Conservation (phyloP, 2,888 invertebrate genomes). For the Syrista parreyssii region DNA sequence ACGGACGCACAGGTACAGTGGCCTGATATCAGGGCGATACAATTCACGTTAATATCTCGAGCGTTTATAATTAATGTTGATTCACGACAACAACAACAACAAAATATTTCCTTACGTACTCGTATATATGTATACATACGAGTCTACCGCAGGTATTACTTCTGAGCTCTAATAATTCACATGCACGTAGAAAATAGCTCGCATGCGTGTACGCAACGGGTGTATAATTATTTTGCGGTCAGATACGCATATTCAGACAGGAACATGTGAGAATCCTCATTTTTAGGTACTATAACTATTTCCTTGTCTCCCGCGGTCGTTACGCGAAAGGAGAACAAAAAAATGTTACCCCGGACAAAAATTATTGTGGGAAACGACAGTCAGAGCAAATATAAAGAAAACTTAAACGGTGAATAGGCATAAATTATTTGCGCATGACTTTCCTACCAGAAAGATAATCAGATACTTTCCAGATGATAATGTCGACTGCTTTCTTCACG, state of each 20-base stretch:
- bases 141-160: slow-evolving; percentile 9
- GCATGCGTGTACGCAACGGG: not conserved
- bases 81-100: slow-evolving; percentile 15
- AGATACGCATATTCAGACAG: not conserved
- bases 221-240: not conserved
- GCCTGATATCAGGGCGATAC: slow-evolving; percentile 17
- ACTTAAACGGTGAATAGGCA: not conserved
- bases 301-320: not conserved
- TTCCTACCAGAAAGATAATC: not conserved
- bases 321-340: not conserved
- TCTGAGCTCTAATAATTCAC: slow-evolving; percentile 22
- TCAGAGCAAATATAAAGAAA: not conserved
- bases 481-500: not conserved
- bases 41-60: slow-evolving; percentile 12
- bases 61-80: slow-evolving; percentile 23
- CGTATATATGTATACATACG: not conserved
- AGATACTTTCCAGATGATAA: not conserved
- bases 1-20: slow-evolving; percentile 18
- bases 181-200: not conserved
- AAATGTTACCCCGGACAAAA: not conserved
- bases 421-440: not conserved
- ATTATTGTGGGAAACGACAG: too few species aligned
- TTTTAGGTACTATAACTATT: not conserved
- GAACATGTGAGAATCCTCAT: not conserved
- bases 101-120: slow-evolving; percentile 7